Conservation (phyloP, 2,888 invertebrate genomes). For the Drosophila kuntzei region DNA sequence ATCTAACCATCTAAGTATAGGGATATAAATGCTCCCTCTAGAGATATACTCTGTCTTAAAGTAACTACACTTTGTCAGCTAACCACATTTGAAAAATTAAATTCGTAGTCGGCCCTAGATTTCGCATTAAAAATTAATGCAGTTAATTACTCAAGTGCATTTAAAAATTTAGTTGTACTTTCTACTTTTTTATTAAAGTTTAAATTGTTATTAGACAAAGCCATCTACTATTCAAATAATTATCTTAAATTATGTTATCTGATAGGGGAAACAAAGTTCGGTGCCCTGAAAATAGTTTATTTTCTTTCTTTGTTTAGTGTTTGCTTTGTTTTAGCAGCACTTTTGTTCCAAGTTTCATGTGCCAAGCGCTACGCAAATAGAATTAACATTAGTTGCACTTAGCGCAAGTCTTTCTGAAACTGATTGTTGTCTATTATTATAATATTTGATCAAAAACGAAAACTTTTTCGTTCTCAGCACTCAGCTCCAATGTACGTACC, state of each 20-base stretch:
- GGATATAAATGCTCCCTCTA: constrained; percentile 23
- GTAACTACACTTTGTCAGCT: background rate
- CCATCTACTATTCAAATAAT: too few relatives aligned
- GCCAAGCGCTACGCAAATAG: constrained; percentile 71
- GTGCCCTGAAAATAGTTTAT: constrained; percentile 3
- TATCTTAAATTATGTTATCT: background rate
- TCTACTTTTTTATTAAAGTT: too few relatives aligned
- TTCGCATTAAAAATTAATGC: too few relatives aligned
- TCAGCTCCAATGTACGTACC: background rate
- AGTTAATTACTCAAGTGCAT: too few relatives aligned
- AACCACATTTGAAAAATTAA: background rate
- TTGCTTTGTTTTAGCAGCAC: constrained; percentile 53
- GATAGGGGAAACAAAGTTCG: constrained; percentile 24
- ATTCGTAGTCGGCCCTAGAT: too few relatives aligned
- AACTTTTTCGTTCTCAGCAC: constrained; percentile 31
- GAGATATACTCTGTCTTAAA: constrained; percentile 13
- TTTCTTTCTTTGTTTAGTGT: constrained; percentile 36
- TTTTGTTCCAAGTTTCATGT: constrained; percentile 45
- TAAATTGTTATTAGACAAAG: too few relatives aligned
- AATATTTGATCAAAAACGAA: constrained; percentile 67
- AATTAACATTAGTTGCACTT: constrained; percentile 75
- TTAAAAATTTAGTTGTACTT: too few relatives aligned
- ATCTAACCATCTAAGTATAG: constrained; percentile 11
- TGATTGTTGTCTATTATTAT: constrained; percentile 56
- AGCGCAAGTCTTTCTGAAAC: constrained; percentile 36